Base-by-base conservation (phyloP, 2,888 invertebrate genomes). In the Pollenia angustigena region DNA sequence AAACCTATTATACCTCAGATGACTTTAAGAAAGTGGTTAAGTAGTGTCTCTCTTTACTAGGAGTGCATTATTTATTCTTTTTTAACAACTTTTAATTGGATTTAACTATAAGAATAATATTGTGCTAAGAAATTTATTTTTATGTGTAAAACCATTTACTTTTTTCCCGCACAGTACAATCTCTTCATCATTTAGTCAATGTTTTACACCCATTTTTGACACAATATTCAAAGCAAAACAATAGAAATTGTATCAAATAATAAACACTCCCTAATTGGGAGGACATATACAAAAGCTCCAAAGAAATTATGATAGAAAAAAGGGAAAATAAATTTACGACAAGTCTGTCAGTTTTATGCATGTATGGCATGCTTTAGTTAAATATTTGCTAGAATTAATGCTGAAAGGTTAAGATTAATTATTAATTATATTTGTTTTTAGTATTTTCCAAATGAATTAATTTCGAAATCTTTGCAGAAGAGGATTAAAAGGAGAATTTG, bases 361-460 rank as follows among this genome's bases (percentile, higher is more conserved):
- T 58, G 72, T 48, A n/a, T 46, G 16, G 46, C 58, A 74, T 48
- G 72, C 12, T 48, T 60, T 48, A 12, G 72, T 4, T 60, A 74
- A 74, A 60, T 74, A 74, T 74, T 74, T 74, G 60, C 16, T 48
- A 32, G 60, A 74, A 74, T 74, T 44, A 74, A 58, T 48, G 72
- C 58, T 74, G 72, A 74, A 74, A 74, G 58, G 72, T 74, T 48
- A 74, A 74, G 72, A 74, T 74, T 60, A 74, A 74, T 74, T 74
- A 58, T 74, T 74, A 74, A 60, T 74, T 48, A 74, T 74, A 48
- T 74, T 60, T 74, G 58, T 50, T 68, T 46, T 48, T 48, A 48
- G 48, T 48, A 48, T 74, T 74, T 74, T 74, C 66, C 72, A 74
- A 74, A 74, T 74, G 72, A 74, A 74, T 74, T 60, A 58, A 74